Evolutionary conservation across 2,113 vertebrate genomes (phyloP).

Genomic region (Pachypanchax playfairii): DNA sequence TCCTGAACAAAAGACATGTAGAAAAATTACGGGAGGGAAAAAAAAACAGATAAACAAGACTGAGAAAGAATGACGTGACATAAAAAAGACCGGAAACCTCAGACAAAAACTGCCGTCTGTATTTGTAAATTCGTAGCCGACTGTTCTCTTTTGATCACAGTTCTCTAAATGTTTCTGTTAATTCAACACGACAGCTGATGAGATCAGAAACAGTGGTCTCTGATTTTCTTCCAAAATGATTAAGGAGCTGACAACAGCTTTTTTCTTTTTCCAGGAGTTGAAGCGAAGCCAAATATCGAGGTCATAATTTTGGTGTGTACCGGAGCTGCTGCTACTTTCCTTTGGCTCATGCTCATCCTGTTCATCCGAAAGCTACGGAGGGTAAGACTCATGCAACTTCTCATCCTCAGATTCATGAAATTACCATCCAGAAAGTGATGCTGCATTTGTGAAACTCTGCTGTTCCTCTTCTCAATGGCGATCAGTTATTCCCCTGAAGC

Average conservation of each 20-base stretch:
- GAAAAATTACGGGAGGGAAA: no score
- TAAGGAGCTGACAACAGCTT: constrained; percentile 7
- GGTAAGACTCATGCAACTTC: constrained; percentile 68
- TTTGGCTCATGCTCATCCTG: constrained; percentile 93
- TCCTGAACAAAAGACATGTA: constrained; percentile 39
- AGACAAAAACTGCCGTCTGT: no score
- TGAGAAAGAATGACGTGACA: constrained; percentile 13
- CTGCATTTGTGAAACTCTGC: neutral
- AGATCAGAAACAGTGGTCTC: constrained; percentile 13
- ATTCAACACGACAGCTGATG: constrained; percentile 7
- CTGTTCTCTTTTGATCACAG: constrained; percentile 19
- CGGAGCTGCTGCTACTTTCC: constrained; percentile 88
- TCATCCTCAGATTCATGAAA: constrained; percentile 1
- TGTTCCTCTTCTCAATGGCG: neutral
- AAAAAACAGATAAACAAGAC: constrained; percentile 25
- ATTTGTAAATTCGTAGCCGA: constrained; percentile 19
- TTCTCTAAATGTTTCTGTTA: constrained; percentile 7
- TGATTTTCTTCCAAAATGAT: neutral
- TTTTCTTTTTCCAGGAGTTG: constrained; percentile 83
- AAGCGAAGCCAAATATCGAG: constrained; percentile 88
- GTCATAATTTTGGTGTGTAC: constrained; percentile 93
- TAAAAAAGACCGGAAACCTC: no score
- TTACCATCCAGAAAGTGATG: neutral
- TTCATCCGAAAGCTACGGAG: constrained; percentile 92
- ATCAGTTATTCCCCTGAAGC: neutral